Evolutionary conservation across 2,888 invertebrate genomes (phyloP).

Genomic region (Nycteola revayana): DNA sequence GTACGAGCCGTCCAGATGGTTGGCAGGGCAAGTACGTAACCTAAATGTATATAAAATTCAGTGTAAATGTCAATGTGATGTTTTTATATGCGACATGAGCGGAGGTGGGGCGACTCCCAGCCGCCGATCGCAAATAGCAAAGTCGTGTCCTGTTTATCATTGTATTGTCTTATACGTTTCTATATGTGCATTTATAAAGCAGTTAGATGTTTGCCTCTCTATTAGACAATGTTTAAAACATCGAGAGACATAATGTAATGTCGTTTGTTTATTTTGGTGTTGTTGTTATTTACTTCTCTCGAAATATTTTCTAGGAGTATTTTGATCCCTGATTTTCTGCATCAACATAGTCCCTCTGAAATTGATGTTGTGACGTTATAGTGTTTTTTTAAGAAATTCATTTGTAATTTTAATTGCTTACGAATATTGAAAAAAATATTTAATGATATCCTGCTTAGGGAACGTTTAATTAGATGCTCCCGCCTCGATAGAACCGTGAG

Average conservation of each 20-base stretch:
- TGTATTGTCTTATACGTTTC: constrained; percentile 74
- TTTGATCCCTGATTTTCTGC: constrained; percentile 71
- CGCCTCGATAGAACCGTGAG: constrained; percentile 72
- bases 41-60: constrained; percentile 59
- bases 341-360: constrained; percentile 75
- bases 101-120: constrained; percentile 39
- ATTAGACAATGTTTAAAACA: constrained; percentile 68
- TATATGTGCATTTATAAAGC: constrained; percentile 77
- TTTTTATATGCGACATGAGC: constrained; percentile 46
- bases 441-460: constrained; percentile 66
- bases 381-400: constrained; percentile 52
- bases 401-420: constrained; percentile 64
- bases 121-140: constrained; percentile 59
- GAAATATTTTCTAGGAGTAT: constrained; percentile 67
- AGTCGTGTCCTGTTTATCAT: constrained; percentile 73
- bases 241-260: constrained; percentile 70
- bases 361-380: constrained; percentile 78
- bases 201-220: constrained; percentile 79
- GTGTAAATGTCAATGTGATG: constrained; percentile 77
- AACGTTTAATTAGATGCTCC: constrained; percentile 70
- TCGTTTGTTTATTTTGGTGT: constrained; percentile 75
- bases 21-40: constrained; percentile 98
- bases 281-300: constrained; percentile 66
- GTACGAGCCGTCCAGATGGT: constrained; percentile 99
- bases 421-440: constrained; percentile 46